A percentile compares a stretch with the other conserved stretches of the same genome.
Conservation (phyloP, 2,888 invertebrate species). For the Lysandra bellargus region DNA sequence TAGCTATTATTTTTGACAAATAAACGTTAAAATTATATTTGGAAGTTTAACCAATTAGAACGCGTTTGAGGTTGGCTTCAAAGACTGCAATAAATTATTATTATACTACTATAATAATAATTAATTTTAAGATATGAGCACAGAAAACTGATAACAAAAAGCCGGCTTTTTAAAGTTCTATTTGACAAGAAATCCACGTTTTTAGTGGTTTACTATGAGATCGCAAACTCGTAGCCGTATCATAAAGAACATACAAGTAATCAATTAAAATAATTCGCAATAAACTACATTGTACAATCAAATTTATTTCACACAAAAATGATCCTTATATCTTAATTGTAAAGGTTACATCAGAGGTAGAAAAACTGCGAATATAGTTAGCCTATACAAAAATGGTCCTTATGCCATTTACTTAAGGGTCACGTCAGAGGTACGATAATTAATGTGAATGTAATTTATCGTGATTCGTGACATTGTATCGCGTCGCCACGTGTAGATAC, state of each 20-base stretch:
- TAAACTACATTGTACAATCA: neutral
- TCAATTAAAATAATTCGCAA: neutral
- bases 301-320: neutral
- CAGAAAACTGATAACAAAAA: no score
- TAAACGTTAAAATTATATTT: no score
- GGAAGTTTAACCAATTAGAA: no score
- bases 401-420: neutral
- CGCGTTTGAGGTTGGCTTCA: no score
- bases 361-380: no score
- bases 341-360: no score
- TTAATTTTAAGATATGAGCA: no score
- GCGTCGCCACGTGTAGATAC: neutral
- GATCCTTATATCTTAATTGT: neutral
- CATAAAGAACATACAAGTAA: neutral
- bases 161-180: neutral
- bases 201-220: neutral
- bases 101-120: no score
- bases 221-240: neutral
- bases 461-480: neutral
- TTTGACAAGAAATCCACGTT: neutral
- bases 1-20: no score
- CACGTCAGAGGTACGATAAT: neutral
- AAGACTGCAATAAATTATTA: no score
- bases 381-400: neutral
- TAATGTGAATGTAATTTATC: neutral